A percentile compares a stretch with the other conserved stretches of the same genome.
Evolutionary conservation across 2,888 invertebrate genomes (phyloP).

Genomic region (Petrophora chlorosata): DNA sequence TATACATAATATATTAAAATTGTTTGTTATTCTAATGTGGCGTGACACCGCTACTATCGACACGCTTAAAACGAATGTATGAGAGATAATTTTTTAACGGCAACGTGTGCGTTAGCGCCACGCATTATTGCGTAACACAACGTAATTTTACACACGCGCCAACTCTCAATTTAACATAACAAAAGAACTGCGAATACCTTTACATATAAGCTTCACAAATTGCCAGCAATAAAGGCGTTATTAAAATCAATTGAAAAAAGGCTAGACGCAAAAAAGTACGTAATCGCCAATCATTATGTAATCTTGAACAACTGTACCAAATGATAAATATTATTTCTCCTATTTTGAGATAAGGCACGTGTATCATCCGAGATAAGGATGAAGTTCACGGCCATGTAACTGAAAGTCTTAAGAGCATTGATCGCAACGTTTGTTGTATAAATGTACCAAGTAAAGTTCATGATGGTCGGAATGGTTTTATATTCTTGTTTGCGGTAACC

Average conservation of each 20-base stretch:
- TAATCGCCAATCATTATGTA: constrained; percentile 29
- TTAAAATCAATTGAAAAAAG: constrained; percentile 26
- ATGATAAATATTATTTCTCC: constrained; percentile 27
- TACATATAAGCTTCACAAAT: constrained; percentile 20
- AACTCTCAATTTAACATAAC: constrained; percentile 12
- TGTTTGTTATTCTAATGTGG: constrained; percentile 17
- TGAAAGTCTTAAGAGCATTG: constrained; percentile 36
- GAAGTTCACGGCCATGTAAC: constrained; percentile 34
- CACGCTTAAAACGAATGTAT: constrained; percentile 17
- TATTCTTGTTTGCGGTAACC: constrained; percentile 44
- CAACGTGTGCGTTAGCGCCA: constrained; percentile 16
- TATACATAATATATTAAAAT: constrained; percentile 15
- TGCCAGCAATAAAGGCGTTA: constrained; percentile 19
- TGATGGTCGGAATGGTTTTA: constrained; percentile 19
- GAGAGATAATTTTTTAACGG: constrained; percentile 16
- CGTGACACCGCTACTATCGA: constrained; percentile 22
- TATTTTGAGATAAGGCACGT: constrained; percentile 35
- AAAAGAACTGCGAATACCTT: constrained; percentile 15
- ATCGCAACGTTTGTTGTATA: constrained; percentile 37
- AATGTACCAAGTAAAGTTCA: constrained; percentile 20
- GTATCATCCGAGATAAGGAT: constrained; percentile 31
- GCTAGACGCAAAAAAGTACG: constrained; percentile 28
- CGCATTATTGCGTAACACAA: constrained; percentile 28
- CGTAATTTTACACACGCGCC: constrained; percentile 18
- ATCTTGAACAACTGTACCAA: constrained; percentile 28